Conservation (phyloP, 2,113 vertebrate genomes). For the Poicephalus meyeri region DNA sequence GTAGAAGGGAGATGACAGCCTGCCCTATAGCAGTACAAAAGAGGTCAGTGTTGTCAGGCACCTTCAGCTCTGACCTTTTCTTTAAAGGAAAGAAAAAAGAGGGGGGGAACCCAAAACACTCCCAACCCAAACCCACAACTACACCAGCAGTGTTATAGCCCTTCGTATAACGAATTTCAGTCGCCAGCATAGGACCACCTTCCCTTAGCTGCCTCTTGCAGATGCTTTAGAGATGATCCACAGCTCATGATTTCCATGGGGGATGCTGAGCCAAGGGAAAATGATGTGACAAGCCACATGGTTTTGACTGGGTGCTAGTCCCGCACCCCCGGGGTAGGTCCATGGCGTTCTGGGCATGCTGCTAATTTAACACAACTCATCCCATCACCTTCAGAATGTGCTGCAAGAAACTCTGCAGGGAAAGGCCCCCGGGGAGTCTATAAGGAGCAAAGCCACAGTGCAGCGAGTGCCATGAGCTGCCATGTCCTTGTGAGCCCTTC, state of each 20-base stretch:
- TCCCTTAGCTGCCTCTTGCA: neutral
- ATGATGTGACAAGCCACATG: neutral
- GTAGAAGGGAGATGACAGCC: neutral
- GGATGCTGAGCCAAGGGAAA: neutral
- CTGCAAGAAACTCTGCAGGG: neutral
- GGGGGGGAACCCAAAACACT: neutral
- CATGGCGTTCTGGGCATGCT: fast-evolving
- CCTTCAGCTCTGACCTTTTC: neutral
- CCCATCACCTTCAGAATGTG: neutral
- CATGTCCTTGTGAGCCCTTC: neutral
- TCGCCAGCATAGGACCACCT: fast-evolving
- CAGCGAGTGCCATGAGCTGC: fast-evolving
- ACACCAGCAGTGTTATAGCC: neutral
- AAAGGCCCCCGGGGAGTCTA: neutral
- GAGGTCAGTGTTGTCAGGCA: neutral
- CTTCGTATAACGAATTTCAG: fast-evolving
- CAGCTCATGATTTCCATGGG: neutral
- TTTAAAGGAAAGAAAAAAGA: fast-evolving
- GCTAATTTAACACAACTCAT: fast-evolving
- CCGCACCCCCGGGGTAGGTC: neutral
- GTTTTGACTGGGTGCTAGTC: neutral
- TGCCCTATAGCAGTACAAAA: neutral
- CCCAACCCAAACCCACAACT: neutral
- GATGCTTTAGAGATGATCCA: neutral
- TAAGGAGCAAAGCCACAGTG: neutral